Percentiles rank a stretch among this genome's conserved stretches.
Evolutionary conservation across 2,797 vertebrate species (phyloP).

Genomic region (Meda fulgida): DNA sequence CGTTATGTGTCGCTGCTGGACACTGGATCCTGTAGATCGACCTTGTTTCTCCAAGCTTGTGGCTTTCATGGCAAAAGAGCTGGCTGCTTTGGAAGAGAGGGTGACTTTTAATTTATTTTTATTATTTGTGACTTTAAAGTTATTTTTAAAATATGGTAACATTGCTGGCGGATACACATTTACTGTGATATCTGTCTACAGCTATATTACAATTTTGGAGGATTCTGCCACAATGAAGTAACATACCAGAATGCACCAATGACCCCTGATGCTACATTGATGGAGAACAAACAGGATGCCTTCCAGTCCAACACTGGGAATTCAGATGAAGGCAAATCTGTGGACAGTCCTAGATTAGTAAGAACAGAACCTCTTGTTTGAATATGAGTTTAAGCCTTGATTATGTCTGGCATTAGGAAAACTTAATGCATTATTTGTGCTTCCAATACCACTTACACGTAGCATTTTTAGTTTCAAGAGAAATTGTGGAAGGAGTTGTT

Average conservation of each 20-base stretch:
- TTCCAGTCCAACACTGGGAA: constrained; percentile 15
- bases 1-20: constrained; percentile 91
- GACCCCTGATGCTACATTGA: constrained; percentile 56
- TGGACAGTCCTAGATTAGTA: constrained; percentile 49
- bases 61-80: constrained; percentile 83
- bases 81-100: constrained; percentile 84
- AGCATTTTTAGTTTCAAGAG: not conserved
- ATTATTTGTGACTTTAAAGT: not conserved
- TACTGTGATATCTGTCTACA: constrained; percentile 54
- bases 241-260: constrained; percentile 65
- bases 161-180: not conserved
- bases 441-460: not conserved
- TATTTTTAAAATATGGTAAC: not conserved
- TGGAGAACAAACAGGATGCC: constrained; percentile 49
- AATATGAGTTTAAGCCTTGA: not conserved
- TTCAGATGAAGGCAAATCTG: not conserved
- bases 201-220: constrained; percentile 73
- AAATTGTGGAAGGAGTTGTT: not conserved
- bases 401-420: not conserved
- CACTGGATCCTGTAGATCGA: constrained; percentile 81
- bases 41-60: constrained; percentile 87
- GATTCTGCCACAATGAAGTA: constrained; percentile 47
- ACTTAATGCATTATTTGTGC: not conserved
- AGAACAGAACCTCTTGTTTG: not conserved
- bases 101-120: no score